Evolutionary conservation across 1,140 invertebrate species (phyloP), one percentile per base, ranked within the genome.

Genomic region (Listronotus bonariensis): DNA sequence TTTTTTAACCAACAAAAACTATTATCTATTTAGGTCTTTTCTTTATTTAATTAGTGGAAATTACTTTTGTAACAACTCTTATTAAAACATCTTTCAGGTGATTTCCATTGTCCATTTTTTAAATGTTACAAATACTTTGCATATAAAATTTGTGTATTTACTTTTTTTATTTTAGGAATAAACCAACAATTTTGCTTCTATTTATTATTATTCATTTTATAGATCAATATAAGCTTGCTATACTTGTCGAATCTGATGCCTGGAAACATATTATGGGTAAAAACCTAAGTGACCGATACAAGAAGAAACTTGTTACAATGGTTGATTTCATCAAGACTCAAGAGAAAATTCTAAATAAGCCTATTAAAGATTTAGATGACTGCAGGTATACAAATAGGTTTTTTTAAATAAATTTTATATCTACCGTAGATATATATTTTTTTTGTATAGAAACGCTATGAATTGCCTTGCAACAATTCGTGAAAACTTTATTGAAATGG

Each of bases 401-500:
- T 36, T 12, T 26, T 26, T n/a, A n/a, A n/a, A 26, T 26, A 26
- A 26, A 5, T 26, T 26, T 26, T 26, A 3, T 3, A 26, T 26
- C 2, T 26, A 26, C n/a, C n/a, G 20, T 26, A 26, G 5, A 26
- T 26, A 3, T 26, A 1, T 3, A 26, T 5, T 26, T 26, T 26
- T 26, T 26, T 26, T 52, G 32, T 52, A 11, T 31, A 72, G 82
- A 87, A 68, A 89, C 8, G 88, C 88, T 5, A 92, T 92, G 90
- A 79, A 83, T 63, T 89, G 89, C 56, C 78, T 95, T n/a, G 85
- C 87, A 68, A 82, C 87, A 40, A 89, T 95, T 68, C 79, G 91
- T 43, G 84, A 89, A 51, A 84, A 87, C 70, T 89, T 88, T 74
- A 91, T 93, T 67, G 82, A 86, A 69, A 86, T 92, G 81, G 92